Percentiles rank a stretch among this genome's conserved stretches.
Evolutionary conservation across 2,888 invertebrate genomes (phyloP).

Genomic region (Scrobipalpa costella): DNA sequence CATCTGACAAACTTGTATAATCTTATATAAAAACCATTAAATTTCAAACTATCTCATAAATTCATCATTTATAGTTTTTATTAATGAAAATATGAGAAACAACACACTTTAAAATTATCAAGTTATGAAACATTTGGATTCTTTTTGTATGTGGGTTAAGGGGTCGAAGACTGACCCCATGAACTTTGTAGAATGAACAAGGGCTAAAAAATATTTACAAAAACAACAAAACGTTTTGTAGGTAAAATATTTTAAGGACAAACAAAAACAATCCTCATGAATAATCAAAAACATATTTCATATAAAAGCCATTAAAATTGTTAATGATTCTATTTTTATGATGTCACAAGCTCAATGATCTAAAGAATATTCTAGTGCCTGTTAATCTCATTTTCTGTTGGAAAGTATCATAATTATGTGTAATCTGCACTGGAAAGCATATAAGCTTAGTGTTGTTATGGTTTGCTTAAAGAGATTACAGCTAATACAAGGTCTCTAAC

Average conservation of each 20-base stretch:
- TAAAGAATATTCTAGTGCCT: slow-evolving; percentile 4
- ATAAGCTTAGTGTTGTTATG: neutral
- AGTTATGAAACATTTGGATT: too few species aligned
- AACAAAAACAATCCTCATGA: slow-evolving; percentile 9
- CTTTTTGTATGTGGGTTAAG: too few species aligned
- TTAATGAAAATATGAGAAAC: too few species aligned
- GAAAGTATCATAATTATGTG: neutral
- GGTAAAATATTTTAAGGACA: neutral
- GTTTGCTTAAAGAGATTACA: neutral
- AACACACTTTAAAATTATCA: too few species aligned
- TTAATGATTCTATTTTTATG: slow-evolving; percentile 3
- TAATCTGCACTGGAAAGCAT: slow-evolving; percentile 2
- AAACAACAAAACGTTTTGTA: slow-evolving; percentile 1
- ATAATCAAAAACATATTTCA: neutral
- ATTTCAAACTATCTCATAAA: slow-evolving; percentile 23
- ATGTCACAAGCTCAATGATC: neutral
- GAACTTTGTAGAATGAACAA: neutral
- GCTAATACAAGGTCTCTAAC: neutral
- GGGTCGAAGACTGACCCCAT: too few species aligned
- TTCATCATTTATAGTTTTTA: too few species aligned
- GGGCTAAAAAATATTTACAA: neutral
- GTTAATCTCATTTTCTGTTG: neutral
- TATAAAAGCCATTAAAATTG: slow-evolving; percentile 9
- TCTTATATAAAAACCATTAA: neutral
- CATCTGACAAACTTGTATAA: too few species aligned